A percentile compares a stretch with the other conserved stretches of the same genome.
Evolutionary conservation across 2,797 vertebrate species (phyloP).

Genomic region (Sebastes steindachneri): DNA sequence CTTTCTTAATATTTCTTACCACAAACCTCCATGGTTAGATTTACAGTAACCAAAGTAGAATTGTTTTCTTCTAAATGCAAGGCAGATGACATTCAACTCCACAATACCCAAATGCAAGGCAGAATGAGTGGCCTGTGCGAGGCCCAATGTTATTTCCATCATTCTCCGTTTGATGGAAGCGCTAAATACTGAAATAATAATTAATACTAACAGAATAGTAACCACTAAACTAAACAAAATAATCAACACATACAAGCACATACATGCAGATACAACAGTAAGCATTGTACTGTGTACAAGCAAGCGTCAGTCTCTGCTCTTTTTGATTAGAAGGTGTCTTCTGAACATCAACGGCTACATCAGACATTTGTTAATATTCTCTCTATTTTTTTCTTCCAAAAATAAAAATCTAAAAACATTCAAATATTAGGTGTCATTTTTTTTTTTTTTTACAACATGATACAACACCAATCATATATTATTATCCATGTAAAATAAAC

Average conservation of each 20-base stretch:
- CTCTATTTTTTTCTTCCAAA: slow-evolving; percentile 48
- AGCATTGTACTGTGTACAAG: slow-evolving; percentile 21
- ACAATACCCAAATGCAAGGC: slow-evolving; percentile 12
- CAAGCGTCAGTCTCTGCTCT: slow-evolving; percentile 11
- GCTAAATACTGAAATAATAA: slow-evolving; percentile 53
- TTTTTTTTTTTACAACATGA: slow-evolving; percentile 29
- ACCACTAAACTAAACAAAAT: slow-evolving; percentile 3
- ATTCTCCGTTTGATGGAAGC: slow-evolving; percentile 7
- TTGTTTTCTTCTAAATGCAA: slow-evolving; percentile 23
- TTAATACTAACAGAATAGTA: slow-evolving; percentile 27
- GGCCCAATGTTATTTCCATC: background rate
- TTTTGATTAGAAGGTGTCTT: slow-evolving; percentile 18
- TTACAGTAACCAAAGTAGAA: slow-evolving; percentile 38
- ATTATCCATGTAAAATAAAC: slow-evolving; percentile 80
- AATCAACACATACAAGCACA: slow-evolving; percentile 26
- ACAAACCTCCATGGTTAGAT: background rate
- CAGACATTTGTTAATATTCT: slow-evolving; percentile 42
- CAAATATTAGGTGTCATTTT: slow-evolving; percentile 56
- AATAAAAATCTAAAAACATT: slow-evolving; percentile 81
- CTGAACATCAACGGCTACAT: slow-evolving; percentile 32
- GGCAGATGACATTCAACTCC: background rate
- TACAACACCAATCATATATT: slow-evolving; percentile 71
- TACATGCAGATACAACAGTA: slow-evolving; percentile 45
- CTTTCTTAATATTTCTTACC: slow-evolving; percentile 1
- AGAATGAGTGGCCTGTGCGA: background rate